A percentile compares a stretch with the other conserved stretches of the same genome.
Evolutionary conservation across 2,113 vertebrate species (phyloP).

Genomic region (Toxostoma redivivum): DNA sequence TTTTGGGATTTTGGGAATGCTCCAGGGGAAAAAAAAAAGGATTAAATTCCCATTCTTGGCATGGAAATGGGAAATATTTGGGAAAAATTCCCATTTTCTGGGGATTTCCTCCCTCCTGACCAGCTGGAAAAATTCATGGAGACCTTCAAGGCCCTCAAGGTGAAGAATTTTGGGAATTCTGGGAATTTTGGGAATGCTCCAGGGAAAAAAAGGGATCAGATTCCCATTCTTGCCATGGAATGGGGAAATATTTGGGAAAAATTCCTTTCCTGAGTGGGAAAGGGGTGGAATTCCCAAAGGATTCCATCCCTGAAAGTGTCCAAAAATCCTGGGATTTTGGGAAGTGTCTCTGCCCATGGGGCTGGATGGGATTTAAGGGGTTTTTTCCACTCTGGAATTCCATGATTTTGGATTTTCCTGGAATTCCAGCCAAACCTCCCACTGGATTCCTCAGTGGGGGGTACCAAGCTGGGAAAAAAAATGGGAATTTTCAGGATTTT

Average conservation of each 20-base stretch:
- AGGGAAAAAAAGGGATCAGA: too few relatives aligned
- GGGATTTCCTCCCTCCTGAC: slow-evolving; percentile 91
- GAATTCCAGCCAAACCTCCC: not conserved
- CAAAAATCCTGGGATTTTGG: not conserved
- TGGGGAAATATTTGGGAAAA: not conserved
- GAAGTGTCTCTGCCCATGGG: not conserved
- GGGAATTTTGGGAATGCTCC: not conserved
- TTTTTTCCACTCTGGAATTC: not conserved
- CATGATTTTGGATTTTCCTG: not conserved
- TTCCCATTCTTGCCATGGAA: rapidly evolving
- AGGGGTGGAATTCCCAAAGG: not conserved
- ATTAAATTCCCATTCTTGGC: not conserved
- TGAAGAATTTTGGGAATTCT: slow-evolving; percentile 30
- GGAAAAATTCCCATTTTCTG: not conserved
- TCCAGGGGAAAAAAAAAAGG: not conserved
- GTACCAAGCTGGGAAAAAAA: not conserved
- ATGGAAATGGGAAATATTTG: rapidly evolving
- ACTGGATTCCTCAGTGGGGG: not conserved
- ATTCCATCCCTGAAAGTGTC: not conserved
- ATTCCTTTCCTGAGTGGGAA: not conserved
- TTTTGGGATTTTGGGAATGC: not conserved
- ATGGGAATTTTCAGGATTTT: not conserved
- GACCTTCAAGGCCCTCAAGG: slow-evolving; percentile 96
- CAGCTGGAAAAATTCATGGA: slow-evolving; percentile 99
- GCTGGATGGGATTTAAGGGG: not conserved